Percentiles rank a stretch among this genome's conserved stretches.
Conservation (phyloP, 1,140 invertebrate genomes). For the Papilio glaucus region DNA sequence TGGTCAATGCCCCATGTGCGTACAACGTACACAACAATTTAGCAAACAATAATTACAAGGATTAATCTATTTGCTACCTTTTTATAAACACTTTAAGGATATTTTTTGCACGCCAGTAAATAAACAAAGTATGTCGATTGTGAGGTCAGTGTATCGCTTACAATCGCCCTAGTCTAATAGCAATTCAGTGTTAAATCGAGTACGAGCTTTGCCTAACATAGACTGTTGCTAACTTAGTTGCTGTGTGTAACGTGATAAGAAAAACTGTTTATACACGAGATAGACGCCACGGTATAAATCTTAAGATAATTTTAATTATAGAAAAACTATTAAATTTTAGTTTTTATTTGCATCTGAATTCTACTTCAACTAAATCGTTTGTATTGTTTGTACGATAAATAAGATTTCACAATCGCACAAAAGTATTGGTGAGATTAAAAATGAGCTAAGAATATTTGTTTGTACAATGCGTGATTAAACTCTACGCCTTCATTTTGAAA, state of each 20-base stretch:
- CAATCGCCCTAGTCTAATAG: constrained; percentile 30
- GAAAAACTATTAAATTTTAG: too few species aligned
- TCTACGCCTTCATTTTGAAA: too few species aligned
- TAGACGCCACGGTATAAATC: neutral
- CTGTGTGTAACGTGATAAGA: constrained; percentile 30
- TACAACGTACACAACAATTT: constrained; percentile 24
- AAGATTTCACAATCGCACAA: too few species aligned
- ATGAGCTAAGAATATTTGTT: too few species aligned
- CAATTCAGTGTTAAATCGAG: constrained; percentile 32
- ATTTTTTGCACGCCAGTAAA: neutral
- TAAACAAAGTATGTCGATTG: neutral
- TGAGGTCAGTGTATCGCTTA: constrained; percentile 12
- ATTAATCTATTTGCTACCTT: neutral
- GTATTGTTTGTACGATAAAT: too few species aligned
- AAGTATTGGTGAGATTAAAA: too few species aligned
- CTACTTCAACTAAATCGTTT: too few species aligned
- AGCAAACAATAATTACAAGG: neutral
- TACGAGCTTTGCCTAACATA: constrained; percentile 28
- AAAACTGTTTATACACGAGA: neutral
- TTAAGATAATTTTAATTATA: neutral
- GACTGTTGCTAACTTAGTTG: constrained; percentile 33
- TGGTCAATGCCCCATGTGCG: constrained; percentile 24
- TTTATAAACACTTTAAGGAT: neutral
- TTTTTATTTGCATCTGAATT: too few species aligned
- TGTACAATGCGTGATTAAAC: too few species aligned